A percentile compares a stretch with the other conserved stretches of the same genome.
Conservation (phyloP, 2,797 vertebrate genomes). For the Triplophysa yarkandensis region DNA sequence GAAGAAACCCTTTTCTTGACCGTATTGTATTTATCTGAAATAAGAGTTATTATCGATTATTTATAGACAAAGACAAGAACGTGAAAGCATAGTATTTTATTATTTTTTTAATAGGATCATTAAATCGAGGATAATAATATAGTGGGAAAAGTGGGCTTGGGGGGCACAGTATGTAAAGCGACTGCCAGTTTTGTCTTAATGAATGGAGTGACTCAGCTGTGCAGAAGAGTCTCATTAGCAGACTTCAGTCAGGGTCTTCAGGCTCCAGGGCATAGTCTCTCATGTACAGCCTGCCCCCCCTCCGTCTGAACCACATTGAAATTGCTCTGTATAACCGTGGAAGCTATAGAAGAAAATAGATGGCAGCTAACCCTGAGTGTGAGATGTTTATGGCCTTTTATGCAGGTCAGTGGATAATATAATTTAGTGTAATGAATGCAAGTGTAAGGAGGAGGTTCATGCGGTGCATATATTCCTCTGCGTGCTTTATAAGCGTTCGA, state of each 20-base stretch:
- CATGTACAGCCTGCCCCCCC: slow-evolving; percentile 41
- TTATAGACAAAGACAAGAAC: slow-evolving; percentile 11
- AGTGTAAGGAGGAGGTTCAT: not conserved
- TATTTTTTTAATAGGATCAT: slow-evolving; percentile 39
- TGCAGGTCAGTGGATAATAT: slow-evolving; percentile 38
- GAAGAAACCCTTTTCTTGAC: not conserved
- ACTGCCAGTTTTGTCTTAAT: slow-evolving; percentile 53
- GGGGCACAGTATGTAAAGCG: slow-evolving; percentile 3
- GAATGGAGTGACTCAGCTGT: slow-evolving; percentile 59
- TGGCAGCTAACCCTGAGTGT: slow-evolving; percentile 19
- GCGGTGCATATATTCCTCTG: not conserved
- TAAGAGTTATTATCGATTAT: not conserved
- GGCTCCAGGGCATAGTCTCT: slow-evolving; percentile 48
- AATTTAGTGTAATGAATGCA: slow-evolving; percentile 37
- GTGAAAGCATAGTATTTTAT: slow-evolving; percentile 13
- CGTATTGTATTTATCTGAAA: slow-evolving; percentile 14
- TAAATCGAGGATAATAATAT: slow-evolving; percentile 31
- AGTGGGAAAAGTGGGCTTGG: slow-evolving; percentile 12
- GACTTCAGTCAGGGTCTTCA: slow-evolving; percentile 44
- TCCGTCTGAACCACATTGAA: slow-evolving; percentile 29
- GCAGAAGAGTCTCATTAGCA: slow-evolving; percentile 58
- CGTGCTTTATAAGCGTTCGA: not conserved
- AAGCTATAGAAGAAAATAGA: slow-evolving; percentile 24
- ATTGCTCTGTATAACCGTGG: slow-evolving; percentile 19
- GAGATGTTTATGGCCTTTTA: slow-evolving; percentile 26